Percentiles rank a stretch among this genome's conserved stretches.
Conservation (phyloP, 2,888 invertebrate species). For the Drosophila setosimentum region DNA sequence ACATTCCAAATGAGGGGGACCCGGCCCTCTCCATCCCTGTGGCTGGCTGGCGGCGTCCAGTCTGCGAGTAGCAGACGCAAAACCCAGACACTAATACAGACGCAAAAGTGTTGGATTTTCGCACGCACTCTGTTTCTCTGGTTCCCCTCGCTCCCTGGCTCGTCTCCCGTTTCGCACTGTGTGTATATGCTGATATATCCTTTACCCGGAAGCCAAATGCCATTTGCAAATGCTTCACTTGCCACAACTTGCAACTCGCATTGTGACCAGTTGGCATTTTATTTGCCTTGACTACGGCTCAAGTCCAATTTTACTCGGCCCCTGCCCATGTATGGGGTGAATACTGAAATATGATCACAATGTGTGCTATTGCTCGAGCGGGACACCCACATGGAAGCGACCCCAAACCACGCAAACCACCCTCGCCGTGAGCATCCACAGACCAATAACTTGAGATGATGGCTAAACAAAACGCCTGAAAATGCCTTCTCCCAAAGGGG, state of each 20-base stretch:
- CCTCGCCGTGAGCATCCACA: conserved; percentile 15
- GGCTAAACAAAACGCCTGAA: conserved; percentile 38
- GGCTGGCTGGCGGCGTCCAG: conserved; percentile 70
- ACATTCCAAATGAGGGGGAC: conserved; percentile 11
- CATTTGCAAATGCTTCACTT: conserved; percentile 65
- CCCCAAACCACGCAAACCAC: conserved; percentile 31
- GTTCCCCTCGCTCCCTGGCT: neutral
- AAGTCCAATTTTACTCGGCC: conserved; percentile 37
- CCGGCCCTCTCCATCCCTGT: conserved; percentile 21
- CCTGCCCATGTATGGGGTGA: conserved; percentile 34
- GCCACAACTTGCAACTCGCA: conserved; percentile 23
- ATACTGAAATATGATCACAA: conserved; percentile 68
- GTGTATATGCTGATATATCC: conserved; percentile 60
- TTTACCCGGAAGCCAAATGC: conserved; percentile 76
- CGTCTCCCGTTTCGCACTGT: conserved; percentile 36
- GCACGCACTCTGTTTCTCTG: conserved; percentile 59
- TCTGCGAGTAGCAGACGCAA: conserved; percentile 56
- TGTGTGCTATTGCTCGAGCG: conserved; percentile 35
- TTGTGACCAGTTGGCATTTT: conserved; percentile 70
- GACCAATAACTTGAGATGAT: conserved; percentile 47
- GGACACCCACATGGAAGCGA: conserved; percentile 48
- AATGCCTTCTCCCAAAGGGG: conserved; percentile 29
- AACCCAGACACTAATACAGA: conserved; percentile 33
- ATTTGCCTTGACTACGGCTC: conserved; percentile 51
- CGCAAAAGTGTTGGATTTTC: conserved; percentile 74